Evolutionary conservation across 2,888 invertebrate genomes (phyloP).

Genomic region (Lissonota sp.): DNA sequence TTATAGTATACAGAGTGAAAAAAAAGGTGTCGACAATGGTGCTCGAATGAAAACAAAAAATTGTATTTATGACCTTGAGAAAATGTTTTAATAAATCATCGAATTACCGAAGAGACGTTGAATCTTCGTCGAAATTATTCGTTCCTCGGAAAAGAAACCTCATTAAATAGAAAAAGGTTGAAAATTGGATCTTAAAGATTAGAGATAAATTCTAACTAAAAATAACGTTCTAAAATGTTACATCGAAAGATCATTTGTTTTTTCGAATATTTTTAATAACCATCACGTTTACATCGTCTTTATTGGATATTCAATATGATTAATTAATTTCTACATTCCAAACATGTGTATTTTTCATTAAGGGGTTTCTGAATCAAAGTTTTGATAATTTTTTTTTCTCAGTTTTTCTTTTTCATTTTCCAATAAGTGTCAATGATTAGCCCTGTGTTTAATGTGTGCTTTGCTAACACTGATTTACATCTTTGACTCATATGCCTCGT

Average conservation of each 20-base stretch:
- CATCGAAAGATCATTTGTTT: conserved; percentile 77
- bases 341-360: conserved; percentile 76
- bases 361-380: conserved; percentile 56
- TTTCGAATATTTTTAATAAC: conserved; percentile 80
- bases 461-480: conserved; percentile 78
- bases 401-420: conserved; percentile 65
- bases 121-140: too few species aligned
- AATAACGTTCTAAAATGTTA: conserved; percentile 75
- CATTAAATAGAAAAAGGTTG: too few species aligned
- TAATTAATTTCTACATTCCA: conserved; percentile 78
- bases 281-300: conserved; percentile 77
- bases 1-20: too few species aligned
- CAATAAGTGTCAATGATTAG: conserved; percentile 70
- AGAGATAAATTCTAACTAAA: not conserved
- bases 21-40: not conserved
- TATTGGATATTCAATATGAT: conserved; percentile 80
- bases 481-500: conserved; percentile 52
- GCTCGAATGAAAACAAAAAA: conserved; percentile 58
- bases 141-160: too few species aligned
- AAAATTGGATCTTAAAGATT: too few species aligned
- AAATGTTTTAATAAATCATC: conserved; percentile 80
- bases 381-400: conserved; percentile 64
- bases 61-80: conserved; percentile 79
- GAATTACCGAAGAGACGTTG: conserved; percentile 42
- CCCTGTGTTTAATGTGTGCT: conserved; percentile 72